A percentile compares a stretch with the other conserved stretches of the same genome.
Evolutionary conservation across 30 jellyfish, hydroid and myxozoan genomes (phyloP).

Genomic region (Aurelia aurita complex sp. Pacific): DNA sequence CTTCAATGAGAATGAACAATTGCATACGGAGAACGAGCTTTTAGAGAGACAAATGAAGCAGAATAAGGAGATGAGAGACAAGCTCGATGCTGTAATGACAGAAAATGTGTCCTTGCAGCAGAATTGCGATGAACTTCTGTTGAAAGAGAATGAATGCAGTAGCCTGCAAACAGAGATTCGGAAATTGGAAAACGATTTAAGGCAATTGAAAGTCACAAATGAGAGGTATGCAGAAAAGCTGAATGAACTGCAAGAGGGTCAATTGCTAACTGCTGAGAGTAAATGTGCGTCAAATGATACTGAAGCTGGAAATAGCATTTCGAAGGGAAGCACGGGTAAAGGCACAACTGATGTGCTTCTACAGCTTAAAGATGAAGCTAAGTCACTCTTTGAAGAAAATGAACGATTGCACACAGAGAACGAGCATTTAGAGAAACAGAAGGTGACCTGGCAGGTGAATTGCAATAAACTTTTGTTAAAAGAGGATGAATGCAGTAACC

Average conservation of each 20-base stretch:
- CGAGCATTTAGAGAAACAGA: background rate
- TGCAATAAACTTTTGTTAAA: background rate
- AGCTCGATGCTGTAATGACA: conserved; percentile 1
- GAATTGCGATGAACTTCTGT: background rate
- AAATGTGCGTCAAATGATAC: background rate
- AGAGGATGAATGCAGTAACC: background rate
- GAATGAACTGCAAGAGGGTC: background rate
- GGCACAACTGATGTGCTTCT: background rate
- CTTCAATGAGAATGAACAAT: background rate
- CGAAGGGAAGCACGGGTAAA: background rate
- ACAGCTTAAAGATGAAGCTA: background rate
- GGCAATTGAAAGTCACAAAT: background rate
- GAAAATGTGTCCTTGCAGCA: no score
- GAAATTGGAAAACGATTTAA: background rate
- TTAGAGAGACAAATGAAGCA: background rate
- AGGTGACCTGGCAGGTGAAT: background rate
- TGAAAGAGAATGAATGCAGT: conserved; percentile 1
- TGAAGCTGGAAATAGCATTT: background rate
- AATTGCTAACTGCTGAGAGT: background rate
- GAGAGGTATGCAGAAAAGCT: background rate
- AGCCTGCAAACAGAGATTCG: background rate
- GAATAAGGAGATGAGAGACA: background rate
- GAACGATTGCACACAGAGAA: conserved; percentile 5
- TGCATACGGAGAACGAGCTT: no score
- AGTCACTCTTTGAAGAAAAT: conserved; percentile 14